Percentiles rank a stretch among this genome's conserved stretches.
phyloP scores from a whole-genome alignment of 2,797 vertebrate genomes.

The Coranthus polyacanthus region DNA sequence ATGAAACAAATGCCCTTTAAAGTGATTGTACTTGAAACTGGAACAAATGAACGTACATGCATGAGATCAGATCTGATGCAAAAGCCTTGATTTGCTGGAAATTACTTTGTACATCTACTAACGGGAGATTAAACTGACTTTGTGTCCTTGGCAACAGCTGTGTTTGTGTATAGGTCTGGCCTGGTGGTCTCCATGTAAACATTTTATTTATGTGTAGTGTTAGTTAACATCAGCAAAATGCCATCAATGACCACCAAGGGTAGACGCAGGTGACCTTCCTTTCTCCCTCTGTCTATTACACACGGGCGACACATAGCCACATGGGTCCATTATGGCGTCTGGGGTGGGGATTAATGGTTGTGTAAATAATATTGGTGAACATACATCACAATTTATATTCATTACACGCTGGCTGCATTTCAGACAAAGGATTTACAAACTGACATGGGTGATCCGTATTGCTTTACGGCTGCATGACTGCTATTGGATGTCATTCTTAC shows the following conservation, averaged over 20 bases:
- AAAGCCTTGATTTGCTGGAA: constrained; percentile 16
- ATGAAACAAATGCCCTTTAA: constrained; percentile 3
- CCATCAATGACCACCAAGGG: constrained; percentile 56
- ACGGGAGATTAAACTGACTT: constrained; percentile 12
- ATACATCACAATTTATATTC: constrained; percentile 65
- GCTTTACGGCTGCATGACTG: constrained; percentile 36
- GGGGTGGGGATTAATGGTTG: constrained; percentile 30
- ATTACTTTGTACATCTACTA: constrained; percentile 20
- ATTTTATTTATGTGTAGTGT: constrained; percentile 56
- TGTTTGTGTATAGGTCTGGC: constrained; percentile 44
- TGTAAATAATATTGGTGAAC: constrained; percentile 55
- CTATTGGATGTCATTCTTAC: not conserved
- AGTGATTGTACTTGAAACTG: constrained; percentile 8
- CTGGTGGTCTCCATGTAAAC: constrained; percentile 53
- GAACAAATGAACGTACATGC: not conserved
- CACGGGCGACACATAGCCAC: constrained; percentile 28
- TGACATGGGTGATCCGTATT: constrained; percentile 35
- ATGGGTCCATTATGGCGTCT: constrained; percentile 17
- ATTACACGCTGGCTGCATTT: constrained; percentile 52
- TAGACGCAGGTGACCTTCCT: constrained; percentile 56
- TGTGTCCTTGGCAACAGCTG: constrained; percentile 51
- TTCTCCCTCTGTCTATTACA: constrained; percentile 18
- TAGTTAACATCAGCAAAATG: constrained; percentile 50
- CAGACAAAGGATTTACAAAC: constrained; percentile 25
- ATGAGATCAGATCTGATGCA: constrained; percentile 13